A percentile compares a stretch with the other conserved stretches of the same genome.
These are phyloP conservation scores for Drosophila sucinea DNA, from an alignment of 1,140 invertebrate species.

Conservation along the genomic window DNA sequence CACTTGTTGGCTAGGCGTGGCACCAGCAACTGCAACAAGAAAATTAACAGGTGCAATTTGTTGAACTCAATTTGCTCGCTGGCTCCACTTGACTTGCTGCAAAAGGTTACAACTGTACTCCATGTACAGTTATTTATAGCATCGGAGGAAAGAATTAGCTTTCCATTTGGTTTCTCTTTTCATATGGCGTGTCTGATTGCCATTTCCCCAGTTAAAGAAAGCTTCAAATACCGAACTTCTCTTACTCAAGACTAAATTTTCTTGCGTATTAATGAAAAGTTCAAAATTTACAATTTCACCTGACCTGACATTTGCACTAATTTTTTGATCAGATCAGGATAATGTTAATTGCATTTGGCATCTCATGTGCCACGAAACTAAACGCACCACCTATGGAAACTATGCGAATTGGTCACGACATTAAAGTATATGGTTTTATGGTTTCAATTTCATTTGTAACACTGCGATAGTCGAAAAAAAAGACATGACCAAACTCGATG, in stretches of 20 bases:
- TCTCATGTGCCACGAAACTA: neutral
- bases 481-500: too few relatives aligned
- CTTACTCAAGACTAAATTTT: conserved; percentile 37
- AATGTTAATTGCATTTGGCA: conserved; percentile 10
- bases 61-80: conserved; percentile 74
- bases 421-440: neutral
- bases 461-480: too few relatives aligned
- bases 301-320: conserved; percentile 59
- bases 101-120: conserved; percentile 15
- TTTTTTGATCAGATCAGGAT: conserved; percentile 31
- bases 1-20: conserved; percentile 65
- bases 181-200: conserved; percentile 52
- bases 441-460: too few relatives aligned
- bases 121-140: conserved; percentile 68
- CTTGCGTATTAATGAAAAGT: conserved; percentile 54
- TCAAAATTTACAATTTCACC: conserved; percentile 78
- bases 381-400: neutral
- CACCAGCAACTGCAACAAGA: conserved; percentile 22
- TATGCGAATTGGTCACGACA: conserved; percentile 5
- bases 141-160: conserved; percentile 43
- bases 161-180: conserved; percentile 38
- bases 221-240: conserved; percentile 6
- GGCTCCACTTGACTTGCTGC: conserved; percentile 49
- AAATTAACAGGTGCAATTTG: conserved; percentile 74
- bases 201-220: conserved; percentile 37